phyloP scores from a whole-genome alignment of 2,797 vertebrate species.

The Syndactyla subalaris region DNA sequence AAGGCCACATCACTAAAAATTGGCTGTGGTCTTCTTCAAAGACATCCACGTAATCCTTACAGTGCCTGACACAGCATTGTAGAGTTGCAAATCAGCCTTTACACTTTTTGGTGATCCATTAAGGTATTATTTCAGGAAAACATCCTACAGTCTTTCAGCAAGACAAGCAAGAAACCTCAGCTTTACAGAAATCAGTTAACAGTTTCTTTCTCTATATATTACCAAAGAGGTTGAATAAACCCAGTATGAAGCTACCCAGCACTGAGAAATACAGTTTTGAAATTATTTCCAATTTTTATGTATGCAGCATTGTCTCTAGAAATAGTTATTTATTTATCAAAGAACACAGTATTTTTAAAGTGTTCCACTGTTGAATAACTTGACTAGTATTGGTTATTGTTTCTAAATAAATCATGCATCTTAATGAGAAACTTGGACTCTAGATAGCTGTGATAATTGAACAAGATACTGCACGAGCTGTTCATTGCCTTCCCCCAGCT shows the following conservation, averaged over 20 bases:
- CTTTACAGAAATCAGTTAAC: not conserved
- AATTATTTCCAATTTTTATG: not conserved
- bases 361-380: not conserved
- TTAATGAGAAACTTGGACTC: not conserved
- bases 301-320: not conserved
- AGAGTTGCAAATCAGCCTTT: not conserved
- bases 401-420: constrained; percentile 29
- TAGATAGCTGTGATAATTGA: constrained; percentile 17
- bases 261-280: not conserved
- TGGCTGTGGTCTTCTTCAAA: not conserved
- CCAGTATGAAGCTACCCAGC: not conserved
- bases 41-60: not conserved
- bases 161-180: not conserved
- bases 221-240: not conserved
- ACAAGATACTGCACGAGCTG: not conserved
- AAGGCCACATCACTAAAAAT: not conserved
- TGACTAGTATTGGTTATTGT: not conserved
- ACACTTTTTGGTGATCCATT: not conserved
- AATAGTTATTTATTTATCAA: not conserved
- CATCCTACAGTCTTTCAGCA: not conserved
- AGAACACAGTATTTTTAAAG: not conserved
- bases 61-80: not conserved
- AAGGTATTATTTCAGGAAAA: not conserved
- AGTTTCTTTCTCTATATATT: not conserved
- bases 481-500: not conserved